Base-by-base conservation (phyloP, 2,888 invertebrate genomes). In the Alsophila aescularia region DNA sequence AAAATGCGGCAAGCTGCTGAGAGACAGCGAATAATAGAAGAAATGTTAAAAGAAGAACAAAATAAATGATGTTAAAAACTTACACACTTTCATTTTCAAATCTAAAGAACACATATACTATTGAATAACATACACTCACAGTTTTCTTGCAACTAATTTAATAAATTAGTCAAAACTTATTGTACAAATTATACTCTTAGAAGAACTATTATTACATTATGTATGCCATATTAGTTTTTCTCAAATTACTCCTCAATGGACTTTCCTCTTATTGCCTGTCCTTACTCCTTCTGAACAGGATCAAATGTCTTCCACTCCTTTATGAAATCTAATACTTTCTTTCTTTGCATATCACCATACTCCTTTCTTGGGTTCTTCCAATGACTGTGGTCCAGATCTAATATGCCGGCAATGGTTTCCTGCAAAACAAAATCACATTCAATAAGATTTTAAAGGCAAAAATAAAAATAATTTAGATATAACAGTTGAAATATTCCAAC, bases 381-480 rank as follows among this genome's bases (percentile, higher is more conserved):
- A 57, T 94, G 82, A 49, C 92, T 93, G 56, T 96, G 95, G 75
- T 98, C 96, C 55, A 98, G 89, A 79, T 99, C 97, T 66, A 99
- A 83, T 93, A 99, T 97, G 0, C 99, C 99, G 14, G 97, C 98
- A 75, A 99, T 95, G 12, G 99, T 95, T 94, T 99, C 98, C 94
- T 95, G 73, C 16, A 85, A 84, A 61, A 42, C 42, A 64, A 53
- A 47, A 48, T 35, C 0, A n/a, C n/a, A n/a, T 29, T 10, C 2
- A 29, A 29, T 8, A n/a, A n/a, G n/a, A n/a, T n/a, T n/a, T n/a
- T n/a, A n/a, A n/a, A n/a, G n/a, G n/a, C 4, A 1, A 8, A 1
- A 29, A 10, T n/a, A n/a, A 29, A n/a, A 2, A 29, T 29, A 27
- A 27, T 12, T 31, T 16, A 27, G n/a, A n/a, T n/a, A n/a, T n/a